Base-by-base conservation (phyloP, 1,140 invertebrate species). In the Kradibia gibbosae region DNA sequence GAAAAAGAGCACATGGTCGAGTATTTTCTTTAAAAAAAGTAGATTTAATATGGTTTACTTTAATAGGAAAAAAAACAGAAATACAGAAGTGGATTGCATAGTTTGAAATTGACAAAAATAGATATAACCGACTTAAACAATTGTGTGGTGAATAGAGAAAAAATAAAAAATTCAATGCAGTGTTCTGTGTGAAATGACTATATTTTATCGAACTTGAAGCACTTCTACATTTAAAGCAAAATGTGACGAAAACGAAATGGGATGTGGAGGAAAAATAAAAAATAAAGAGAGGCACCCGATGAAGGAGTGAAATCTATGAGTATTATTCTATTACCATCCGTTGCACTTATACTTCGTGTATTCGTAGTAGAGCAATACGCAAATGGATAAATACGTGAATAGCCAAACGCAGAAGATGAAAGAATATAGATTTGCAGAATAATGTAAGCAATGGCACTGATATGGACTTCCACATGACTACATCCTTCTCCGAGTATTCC, bases 91-190 rank as follows among this genome's bases (percentile, higher is more conserved):
- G 15, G 13, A 20, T 20, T 53, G 50, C 17, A 15, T 8, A 57
- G 25, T n/a, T 25, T 4, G 25, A 7, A 25, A 1, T 1, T 4
- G 25, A n/a, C 5, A 4, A 28, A 25, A n/a, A 57, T 2, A 74
- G 15, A 53, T 34, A 8, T 34, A 74, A 25, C 5, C 22, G n/a
- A 7, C 31, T 17, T 10, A 8, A 20, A 53, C 17, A 73, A 34
- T 60, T 31, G 4, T 28, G 17, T 39, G n/a, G 5, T 13, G 8
- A 60, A 45, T 15, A 28, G 22, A 57, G 42, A 55, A 22, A 36
- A 28, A 11, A 13, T 4, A 17, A 62, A 62, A 62, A 62, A 76
- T 62, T 76, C 55, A 17, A 76, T 76, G 45, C 42, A 76, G 10
- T 76, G 28, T 55, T 62, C 65, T 25, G 22, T 20, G 55, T 42